Evolutionary conservation across 2,797 vertebrate species (phyloP).

Genomic region (Myotis daubentonii): DNA sequence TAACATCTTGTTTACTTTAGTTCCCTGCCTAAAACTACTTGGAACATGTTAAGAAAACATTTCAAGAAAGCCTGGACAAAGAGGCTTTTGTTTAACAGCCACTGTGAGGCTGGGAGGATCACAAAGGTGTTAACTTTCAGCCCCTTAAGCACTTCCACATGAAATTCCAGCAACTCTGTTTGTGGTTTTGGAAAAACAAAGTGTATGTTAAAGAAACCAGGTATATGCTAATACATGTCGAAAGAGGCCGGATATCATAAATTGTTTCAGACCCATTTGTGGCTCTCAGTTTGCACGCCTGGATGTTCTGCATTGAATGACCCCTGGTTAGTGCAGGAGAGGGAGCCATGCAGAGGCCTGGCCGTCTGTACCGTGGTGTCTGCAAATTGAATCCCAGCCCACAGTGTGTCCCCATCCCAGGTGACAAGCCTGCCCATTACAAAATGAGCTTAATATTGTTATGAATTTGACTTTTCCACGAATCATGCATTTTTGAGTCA

Average conservation of each 20-base stretch:
- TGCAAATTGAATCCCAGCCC: not conserved
- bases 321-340: slow-evolving; percentile 75
- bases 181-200: slow-evolving; percentile 91
- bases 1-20: slow-evolving; percentile 99
- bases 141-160: slow-evolving; percentile 99
- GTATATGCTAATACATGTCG: slow-evolving; percentile 89
- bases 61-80: slow-evolving; percentile 96
- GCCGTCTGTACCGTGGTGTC: not conserved
- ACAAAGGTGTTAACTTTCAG: slow-evolving; percentile 99
- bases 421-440: not conserved
- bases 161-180: slow-evolving; percentile 92
- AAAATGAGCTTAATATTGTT: not conserved
- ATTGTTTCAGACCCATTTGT: slow-evolving; percentile 87
- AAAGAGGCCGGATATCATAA: slow-evolving; percentile 87
- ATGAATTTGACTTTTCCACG: not conserved
- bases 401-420: not conserved
- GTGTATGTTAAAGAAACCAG: slow-evolving; percentile 91
- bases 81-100: slow-evolving; percentile 96
- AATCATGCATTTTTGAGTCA: rapidly evolving
- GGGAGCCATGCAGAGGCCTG: slow-evolving; percentile 62
- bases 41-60: slow-evolving; percentile 99
- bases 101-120: slow-evolving; percentile 92
- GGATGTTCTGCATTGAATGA: slow-evolving; percentile 73
- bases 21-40: slow-evolving; percentile 99
- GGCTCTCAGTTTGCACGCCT: slow-evolving; percentile 83